Base-by-base conservation (phyloP, 2,888 invertebrate genomes). In the Ormyrus pomaceus region DNA sequence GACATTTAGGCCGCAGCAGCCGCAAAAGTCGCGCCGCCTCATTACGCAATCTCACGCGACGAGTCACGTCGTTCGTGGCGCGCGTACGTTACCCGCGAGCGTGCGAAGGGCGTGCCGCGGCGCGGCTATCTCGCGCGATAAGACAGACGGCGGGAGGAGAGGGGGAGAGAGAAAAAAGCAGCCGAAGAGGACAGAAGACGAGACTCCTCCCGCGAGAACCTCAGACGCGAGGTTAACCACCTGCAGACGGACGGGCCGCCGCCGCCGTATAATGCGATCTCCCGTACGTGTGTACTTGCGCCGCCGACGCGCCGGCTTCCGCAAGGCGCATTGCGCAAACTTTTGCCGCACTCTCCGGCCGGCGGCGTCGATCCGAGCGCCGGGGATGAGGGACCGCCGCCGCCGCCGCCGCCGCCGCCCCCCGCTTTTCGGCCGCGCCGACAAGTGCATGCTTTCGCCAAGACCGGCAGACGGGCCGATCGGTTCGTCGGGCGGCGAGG, bases 321-420 rank as follows among this genome's bases (percentile, higher is more conserved):
- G 80, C 84, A 82, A 81, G 88, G 87, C 89, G 89, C 89, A 89
- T 87, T 89, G 89, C 89, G 89, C 88, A 89, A 89, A 87, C 85
- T 86, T 88, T 88, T 88, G 89, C 89, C 84, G 88, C 85, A 83
- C 79, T 81, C 82, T 78, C n/a, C n/a, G 48, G 13, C 69, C 8
- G n/a, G 46, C 34, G 34, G 34, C 65, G 50, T 53, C 66, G 66
- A 53, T 19, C 10, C 66, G 9, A 8, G 13, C 13, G 65, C 50
- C 11, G 34, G 34, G 34, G 34, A 34, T 34, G 34, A 34, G 34
- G 34, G 34, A 34, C 34, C 34, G 34, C 34, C 6, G 50, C 13
- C 45, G 5, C 62, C 45, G 5, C 34, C 34, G 34, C 34, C 6
- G 50, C 13, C 45, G 5, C 62, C 45, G 5, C 61, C 34, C 8